phyloP scores from a whole-genome alignment of 2,797 vertebrate species.

The Sebastes hopkinsi region DNA sequence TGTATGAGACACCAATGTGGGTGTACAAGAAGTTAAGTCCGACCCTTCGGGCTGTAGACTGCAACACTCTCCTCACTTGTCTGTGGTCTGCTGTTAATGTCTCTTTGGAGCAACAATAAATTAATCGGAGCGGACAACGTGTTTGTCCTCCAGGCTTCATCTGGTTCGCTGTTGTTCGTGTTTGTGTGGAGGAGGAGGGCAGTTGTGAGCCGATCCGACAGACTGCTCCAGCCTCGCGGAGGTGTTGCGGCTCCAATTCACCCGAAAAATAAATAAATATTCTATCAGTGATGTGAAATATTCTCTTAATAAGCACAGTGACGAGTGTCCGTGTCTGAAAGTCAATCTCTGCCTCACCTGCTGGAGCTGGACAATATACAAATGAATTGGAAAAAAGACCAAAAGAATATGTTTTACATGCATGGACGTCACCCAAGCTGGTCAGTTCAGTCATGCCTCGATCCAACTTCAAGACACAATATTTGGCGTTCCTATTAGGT shows the following conservation, averaged over 20 bases:
- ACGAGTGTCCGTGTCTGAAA: rapidly evolving
- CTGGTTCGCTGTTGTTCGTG: slow-evolving; percentile 17
- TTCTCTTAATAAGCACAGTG: neutral
- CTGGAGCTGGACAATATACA: neutral
- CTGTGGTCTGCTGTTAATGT: slow-evolving; percentile 59
- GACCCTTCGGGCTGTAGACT: slow-evolving; percentile 53
- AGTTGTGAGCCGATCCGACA: neutral
- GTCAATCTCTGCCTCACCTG: neutral
- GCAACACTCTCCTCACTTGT: slow-evolving; percentile 50
- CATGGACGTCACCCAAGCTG: neutral
- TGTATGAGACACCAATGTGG: slow-evolving; percentile 41
- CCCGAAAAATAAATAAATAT: neutral
- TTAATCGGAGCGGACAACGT: slow-evolving; percentile 62
- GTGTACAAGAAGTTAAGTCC: slow-evolving; percentile 37
- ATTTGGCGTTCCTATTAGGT: neutral
- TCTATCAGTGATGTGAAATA: neutral
- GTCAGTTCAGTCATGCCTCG: neutral
- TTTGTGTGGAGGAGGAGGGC: slow-evolving; percentile 42
- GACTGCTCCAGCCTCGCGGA: neutral
- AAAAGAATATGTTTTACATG: neutral
- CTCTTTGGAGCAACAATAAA: slow-evolving; percentile 67
- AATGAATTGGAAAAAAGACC: neutral
- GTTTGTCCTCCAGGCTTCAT: slow-evolving; percentile 66
- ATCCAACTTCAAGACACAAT: neutral
- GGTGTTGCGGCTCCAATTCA: slow-evolving; percentile 10